Percentiles rank a stretch among this genome's conserved stretches.
phyloP scores from a whole-genome alignment of 2,888 invertebrate genomes.

The Gryllus longicercus region DNA sequence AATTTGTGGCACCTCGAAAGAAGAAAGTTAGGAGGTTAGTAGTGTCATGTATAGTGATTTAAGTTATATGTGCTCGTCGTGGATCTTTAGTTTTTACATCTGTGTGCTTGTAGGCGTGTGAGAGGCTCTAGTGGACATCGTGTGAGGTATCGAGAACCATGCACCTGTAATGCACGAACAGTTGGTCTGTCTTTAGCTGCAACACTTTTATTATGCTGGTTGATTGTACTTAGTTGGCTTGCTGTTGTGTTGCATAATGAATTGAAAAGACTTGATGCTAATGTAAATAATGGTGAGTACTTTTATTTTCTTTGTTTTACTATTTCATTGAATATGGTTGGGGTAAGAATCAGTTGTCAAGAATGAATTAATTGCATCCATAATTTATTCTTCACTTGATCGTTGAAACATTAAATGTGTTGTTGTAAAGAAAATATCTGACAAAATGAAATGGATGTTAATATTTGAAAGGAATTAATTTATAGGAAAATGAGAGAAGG shows the following conservation, averaged over 20 bases:
- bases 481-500: too few relatives aligned
- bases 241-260: constrained; percentile 46
- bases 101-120: constrained; percentile 29
- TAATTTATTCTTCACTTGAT: too few relatives aligned
- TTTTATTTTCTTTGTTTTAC: constrained; percentile 20
- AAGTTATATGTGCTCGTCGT: too few relatives aligned
- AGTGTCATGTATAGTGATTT: not conserved
- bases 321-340: not conserved
- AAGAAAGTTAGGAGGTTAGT: constrained; percentile 51
- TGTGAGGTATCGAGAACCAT: constrained; percentile 23
- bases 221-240: constrained; percentile 47
- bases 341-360: too few relatives aligned
- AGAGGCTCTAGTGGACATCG: constrained; percentile 26
- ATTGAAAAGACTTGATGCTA: constrained; percentile 46
- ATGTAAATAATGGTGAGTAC: constrained; percentile 46
- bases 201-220: constrained; percentile 45
- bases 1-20: constrained; percentile 55
- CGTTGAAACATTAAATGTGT: too few relatives aligned
- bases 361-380: too few relatives aligned
- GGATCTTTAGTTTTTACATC: not conserved
- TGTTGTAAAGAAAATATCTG: too few relatives aligned
- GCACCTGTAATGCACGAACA: constrained; percentile 30
- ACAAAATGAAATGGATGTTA: too few relatives aligned
- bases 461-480: too few relatives aligned
- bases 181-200: constrained; percentile 44